Percentiles rank a stretch among this genome's conserved stretches.
These are phyloP conservation scores for Panzeria rudis DNA, from an alignment of 2,888 invertebrate species.

Conservation along the genomic window DNA sequence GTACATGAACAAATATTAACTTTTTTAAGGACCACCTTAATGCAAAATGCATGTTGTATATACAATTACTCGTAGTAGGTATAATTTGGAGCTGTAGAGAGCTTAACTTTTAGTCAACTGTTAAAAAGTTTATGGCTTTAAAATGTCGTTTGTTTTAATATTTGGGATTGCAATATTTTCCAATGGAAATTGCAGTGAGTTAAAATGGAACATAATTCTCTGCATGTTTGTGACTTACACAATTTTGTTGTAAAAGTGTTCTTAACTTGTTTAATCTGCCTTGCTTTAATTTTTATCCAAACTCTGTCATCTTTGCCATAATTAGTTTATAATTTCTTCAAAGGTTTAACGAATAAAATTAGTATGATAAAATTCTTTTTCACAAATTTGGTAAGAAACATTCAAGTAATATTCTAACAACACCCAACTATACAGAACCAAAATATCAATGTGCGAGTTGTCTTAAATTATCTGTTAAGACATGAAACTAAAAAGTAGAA, in stretches of 20 bases:
- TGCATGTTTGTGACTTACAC: no score
- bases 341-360: background rate
- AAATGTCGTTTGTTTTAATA: slow-evolving; percentile 22
- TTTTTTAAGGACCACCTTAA: background rate
- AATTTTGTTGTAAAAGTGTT: background rate
- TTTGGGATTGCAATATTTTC: background rate
- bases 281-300: no score
- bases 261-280: no score
- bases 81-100: slow-evolving; percentile 1
- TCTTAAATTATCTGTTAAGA: background rate
- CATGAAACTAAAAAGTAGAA: background rate
- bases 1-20: no score
- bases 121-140: slow-evolving; percentile 23
- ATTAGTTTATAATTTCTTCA: background rate
- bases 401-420: no score
- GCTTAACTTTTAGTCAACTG: slow-evolving; percentile 29
- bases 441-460: slow-evolving; percentile 16
- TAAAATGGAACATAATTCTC: background rate
- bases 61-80: background rate
- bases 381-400: no score
- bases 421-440: background rate
- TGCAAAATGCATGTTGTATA: background rate
- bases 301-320: no score
- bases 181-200: background rate
- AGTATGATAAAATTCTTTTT: no score